These are phyloP conservation scores for Ylistrum balloti DNA, from an alignment of 1,140 invertebrate species.

Conservation along the genomic window DNA sequence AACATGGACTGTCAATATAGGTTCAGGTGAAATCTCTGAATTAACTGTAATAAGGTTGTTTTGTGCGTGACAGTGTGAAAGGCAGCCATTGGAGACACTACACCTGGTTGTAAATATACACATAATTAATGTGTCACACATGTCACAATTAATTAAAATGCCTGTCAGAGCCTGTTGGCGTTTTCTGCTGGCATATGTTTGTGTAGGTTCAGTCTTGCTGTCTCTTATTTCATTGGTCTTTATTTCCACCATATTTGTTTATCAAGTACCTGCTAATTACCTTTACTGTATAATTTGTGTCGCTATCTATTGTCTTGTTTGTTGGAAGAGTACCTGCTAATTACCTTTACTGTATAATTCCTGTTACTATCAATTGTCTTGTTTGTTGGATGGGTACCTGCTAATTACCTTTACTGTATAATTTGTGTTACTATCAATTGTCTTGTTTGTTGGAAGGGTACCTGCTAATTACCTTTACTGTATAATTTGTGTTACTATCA, in stretches of 20 bases:
- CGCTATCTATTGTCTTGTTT: too few relatives aligned
- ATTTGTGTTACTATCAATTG: too few relatives aligned
- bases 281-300: too few relatives aligned
- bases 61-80: conserved; percentile 23
- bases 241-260: neutral
- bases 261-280: neutral
- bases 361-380: too few relatives aligned
- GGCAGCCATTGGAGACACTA: neutral
- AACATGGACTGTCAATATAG: conserved; percentile 9
- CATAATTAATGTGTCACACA: conserved; percentile 39
- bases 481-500: too few relatives aligned
- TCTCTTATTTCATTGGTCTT: neutral
- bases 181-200: neutral
- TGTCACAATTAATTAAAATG: conserved; percentile 29
- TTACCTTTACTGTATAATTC: neutral
- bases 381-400: too few relatives aligned
- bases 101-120: neutral
- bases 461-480: too few relatives aligned
- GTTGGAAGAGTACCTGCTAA: too few relatives aligned
- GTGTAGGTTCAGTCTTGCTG: neutral
- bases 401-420: too few relatives aligned
- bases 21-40: conserved; percentile 25
- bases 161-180: neutral
- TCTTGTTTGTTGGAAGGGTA: too few relatives aligned
- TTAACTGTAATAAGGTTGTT: neutral